Base-by-base conservation (phyloP, 2,113 vertebrate species). In the Eulemur rufifrons region DNA sequence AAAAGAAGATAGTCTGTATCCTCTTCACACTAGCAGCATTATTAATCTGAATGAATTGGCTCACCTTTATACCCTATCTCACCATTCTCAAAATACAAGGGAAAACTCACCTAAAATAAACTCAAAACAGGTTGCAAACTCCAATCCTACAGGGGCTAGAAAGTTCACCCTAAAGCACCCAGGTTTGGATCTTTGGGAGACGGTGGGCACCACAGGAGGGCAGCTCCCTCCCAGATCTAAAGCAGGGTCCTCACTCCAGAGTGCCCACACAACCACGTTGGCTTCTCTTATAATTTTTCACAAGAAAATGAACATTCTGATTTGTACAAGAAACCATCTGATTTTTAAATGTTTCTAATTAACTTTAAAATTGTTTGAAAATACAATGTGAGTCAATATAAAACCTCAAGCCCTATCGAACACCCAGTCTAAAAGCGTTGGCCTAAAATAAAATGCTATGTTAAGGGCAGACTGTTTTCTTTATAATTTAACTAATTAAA, bases 1-100 rank as follows among this genome's bases (percentile, higher is more conserved):
- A 59, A n/a, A 54, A 29, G 86, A 74, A 95, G 95, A 83, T 50
- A n/a, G 89, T 45, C 56, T 37, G 45, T 0, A 0, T 80, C 85
- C 88, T 82, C 86, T 56, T 29, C 71, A 37, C 6, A 54, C 66
- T 13, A 32, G 77, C n/a, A n/a, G 66, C 42, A 20, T 89, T 59
- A 81, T 84, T 92, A 54, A 96, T 92, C 91, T 93, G 91, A 73
- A 73, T 68, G 64, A 95, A 71, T n/a, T 6, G 93, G 15, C 52
- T 97, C n/a, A 64, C 73, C 94, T 93, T 83, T 86, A 45, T 45
- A 89, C 23, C 39, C 83, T 27, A 64, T 74, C 34, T 92, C 59
- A 61, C 64, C 64, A 71, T 54, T 34, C 63, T 85, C 29, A 20
- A 95, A 92, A 68, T 34, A 66, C 0, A 25, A 93, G 71, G 13